Evolutionary conservation across 2,888 invertebrate species (phyloP).

Genomic region (Oligia fasciuncula): DNA sequence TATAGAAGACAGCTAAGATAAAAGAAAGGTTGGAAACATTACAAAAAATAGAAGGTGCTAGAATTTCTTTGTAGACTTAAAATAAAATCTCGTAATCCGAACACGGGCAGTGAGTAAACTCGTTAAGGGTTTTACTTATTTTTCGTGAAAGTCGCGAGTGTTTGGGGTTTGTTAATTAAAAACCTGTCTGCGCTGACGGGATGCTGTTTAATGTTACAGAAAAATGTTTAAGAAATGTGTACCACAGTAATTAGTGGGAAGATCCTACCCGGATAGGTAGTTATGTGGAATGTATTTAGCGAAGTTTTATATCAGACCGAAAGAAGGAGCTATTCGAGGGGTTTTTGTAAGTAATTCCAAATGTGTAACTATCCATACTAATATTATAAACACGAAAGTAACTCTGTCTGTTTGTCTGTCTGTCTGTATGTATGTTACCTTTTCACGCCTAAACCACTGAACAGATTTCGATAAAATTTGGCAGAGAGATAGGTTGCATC

Average conservation of each 20-base stretch:
- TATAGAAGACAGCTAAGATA: background rate
- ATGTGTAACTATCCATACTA: background rate
- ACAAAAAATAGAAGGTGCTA: background rate
- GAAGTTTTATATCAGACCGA: background rate
- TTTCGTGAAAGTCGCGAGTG: constrained; percentile 66
- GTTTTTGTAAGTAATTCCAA: background rate
- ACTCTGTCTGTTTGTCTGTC: no score
- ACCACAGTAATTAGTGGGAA: constrained; percentile 60
- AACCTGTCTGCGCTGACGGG: constrained; percentile 67
- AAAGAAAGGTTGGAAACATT: background rate
- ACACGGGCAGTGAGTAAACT: constrained; percentile 66
- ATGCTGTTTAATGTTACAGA: constrained; percentile 59
- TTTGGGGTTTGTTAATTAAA: constrained; percentile 74
- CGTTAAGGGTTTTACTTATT: constrained; percentile 69
- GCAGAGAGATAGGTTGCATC: no score
- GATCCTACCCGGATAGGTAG: background rate
- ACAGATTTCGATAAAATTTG: no score
- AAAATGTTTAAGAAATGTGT: constrained; percentile 63
- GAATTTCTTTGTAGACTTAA: constrained; percentile 7
- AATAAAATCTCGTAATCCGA: constrained; percentile 46
- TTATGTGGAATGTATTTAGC: constrained; percentile 25
- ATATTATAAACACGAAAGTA: no score
- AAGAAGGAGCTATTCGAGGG: background rate
- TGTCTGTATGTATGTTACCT: no score
- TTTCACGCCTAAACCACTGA: no score